Evolutionary conservation across 2,888 invertebrate genomes (phyloP).

Genomic region (Cantharis nigra): DNA sequence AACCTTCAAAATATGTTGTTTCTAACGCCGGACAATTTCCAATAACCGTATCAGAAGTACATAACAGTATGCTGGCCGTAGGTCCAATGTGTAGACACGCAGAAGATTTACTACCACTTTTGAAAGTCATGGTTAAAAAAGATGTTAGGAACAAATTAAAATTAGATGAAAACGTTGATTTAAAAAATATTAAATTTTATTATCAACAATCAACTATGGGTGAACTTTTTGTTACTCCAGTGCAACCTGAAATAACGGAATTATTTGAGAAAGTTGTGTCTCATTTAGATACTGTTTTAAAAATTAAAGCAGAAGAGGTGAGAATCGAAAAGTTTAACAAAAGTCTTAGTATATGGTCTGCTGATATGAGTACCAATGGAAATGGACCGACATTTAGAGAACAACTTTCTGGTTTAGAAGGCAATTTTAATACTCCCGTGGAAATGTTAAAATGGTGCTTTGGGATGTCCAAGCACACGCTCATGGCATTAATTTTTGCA

Average conservation of each 20-base stretch:
- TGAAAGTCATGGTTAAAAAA: conserved; percentile 28
- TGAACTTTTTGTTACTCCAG: conserved; percentile 69
- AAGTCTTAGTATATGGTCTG: conserved; percentile 73
- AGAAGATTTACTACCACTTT: conserved; percentile 77
- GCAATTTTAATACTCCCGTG: conserved; percentile 62
- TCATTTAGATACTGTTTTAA: conserved; percentile 66
- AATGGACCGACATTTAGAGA: conserved; percentile 66
- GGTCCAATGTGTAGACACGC: conserved; percentile 91
- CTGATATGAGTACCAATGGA: conserved; percentile 70
- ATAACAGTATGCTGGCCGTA: conserved; percentile 64
- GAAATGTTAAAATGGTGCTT: conserved; percentile 78
- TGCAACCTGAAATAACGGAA: conserved; percentile 72
- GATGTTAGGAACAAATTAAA: conserved; percentile 31
- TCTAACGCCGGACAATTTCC: conserved; percentile 85
- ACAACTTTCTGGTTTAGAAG: conserved; percentile 68
- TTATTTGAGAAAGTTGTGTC: conserved; percentile 63
- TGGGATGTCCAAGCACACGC: conserved; percentile 79
- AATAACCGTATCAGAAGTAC: conserved; percentile 59
- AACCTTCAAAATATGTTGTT: conserved; percentile 75
- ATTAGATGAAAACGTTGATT: conserved; percentile 69
- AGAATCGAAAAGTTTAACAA: conserved; percentile 65
- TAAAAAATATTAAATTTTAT: conserved; percentile 72
- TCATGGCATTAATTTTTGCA: conserved; percentile 69
- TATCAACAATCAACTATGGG: conserved; percentile 83
- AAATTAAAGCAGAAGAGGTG: conserved; percentile 65